Evolutionary conservation across 2,797 vertebrate genomes (phyloP).

Genomic region (Sebastes taczanowskii): DNA sequence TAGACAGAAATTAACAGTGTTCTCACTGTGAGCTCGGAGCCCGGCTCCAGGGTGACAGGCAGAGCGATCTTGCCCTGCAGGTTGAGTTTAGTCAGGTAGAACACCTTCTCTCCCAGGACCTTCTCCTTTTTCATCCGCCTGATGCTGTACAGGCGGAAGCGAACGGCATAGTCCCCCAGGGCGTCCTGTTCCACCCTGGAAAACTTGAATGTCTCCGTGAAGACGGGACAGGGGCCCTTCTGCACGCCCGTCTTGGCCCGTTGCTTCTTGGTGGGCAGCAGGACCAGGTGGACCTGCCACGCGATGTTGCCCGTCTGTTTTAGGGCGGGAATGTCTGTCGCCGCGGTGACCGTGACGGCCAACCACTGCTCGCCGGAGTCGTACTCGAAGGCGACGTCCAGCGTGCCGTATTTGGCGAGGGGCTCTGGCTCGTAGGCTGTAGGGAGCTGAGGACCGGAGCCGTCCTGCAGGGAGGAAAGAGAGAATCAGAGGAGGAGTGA

Average conservation of each 20-base stretch:
- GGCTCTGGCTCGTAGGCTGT: conserved; percentile 94
- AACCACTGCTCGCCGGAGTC: conserved; percentile 94
- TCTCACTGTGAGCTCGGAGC: conserved; percentile 92
- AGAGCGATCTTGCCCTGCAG: conserved; percentile 96
- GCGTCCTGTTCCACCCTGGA: conserved; percentile 93
- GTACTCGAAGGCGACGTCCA: conserved; percentile 98
- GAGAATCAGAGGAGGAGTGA: not conserved
- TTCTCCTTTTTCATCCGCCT: conserved; percentile 96
- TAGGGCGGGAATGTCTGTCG: conserved; percentile 94
- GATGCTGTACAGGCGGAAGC: conserved; percentile 95
- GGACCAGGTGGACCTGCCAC: conserved; percentile 98
- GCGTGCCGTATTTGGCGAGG: conserved; percentile 93
- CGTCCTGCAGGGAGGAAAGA: conserved; percentile 70
- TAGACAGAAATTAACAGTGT: conserved; percentile 7
- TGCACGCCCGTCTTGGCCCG: conserved; percentile 96
- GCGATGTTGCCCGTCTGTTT: conserved; percentile 94
- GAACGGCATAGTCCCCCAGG: conserved; percentile 93
- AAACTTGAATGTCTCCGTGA: conserved; percentile 97
- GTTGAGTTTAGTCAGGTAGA: conserved; percentile 97
- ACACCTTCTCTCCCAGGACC: conserved; percentile 97
- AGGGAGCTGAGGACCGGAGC: conserved; percentile 89
- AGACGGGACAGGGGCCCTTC: conserved; percentile 94
- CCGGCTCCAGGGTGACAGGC: conserved; percentile 94
- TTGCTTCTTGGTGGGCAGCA: conserved; percentile 97
- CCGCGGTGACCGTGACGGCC: conserved; percentile 96